Percentiles rank a stretch among this genome's conserved stretches.
Conservation (phyloP, 2,113 vertebrate genomes). For the Leucosticte australis region DNA sequence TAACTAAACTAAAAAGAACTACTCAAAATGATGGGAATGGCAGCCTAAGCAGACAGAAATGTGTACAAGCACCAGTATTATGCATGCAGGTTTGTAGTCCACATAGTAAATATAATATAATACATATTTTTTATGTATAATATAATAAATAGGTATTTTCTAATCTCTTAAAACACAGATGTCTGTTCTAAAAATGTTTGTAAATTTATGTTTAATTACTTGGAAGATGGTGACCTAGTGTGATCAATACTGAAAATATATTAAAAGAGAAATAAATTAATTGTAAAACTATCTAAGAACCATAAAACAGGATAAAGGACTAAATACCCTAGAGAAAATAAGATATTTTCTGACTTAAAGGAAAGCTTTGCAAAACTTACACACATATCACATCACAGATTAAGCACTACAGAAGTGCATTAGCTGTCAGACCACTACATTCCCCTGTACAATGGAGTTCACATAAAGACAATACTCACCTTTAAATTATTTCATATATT, state of each 20-base stretch:
- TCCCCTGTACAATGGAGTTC: background rate
- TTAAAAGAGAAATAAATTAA: background rate
- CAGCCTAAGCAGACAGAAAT: background rate
- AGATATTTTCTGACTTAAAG: background rate
- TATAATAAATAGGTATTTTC: background rate
- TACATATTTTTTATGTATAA: background rate
- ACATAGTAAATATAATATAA: background rate
- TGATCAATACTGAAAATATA: background rate
- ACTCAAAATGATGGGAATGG: background rate
- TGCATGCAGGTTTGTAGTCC: background rate
- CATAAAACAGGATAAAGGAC: background rate
- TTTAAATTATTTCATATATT: background rate
- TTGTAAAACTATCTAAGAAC: background rate
- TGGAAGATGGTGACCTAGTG: background rate
- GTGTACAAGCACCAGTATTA: background rate
- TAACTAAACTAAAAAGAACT: background rate
- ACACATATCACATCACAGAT: rapidly evolving
- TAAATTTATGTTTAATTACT: background rate
- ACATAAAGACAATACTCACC: background rate
- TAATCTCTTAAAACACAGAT: background rate
- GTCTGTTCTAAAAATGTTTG: background rate
- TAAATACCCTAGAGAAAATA: background rate
- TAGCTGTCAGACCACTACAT: background rate
- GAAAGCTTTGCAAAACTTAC: background rate
- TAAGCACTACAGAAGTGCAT: background rate